Base-by-base conservation (phyloP, 2,888 invertebrate species). In the Isotomurus palustris region DNA sequence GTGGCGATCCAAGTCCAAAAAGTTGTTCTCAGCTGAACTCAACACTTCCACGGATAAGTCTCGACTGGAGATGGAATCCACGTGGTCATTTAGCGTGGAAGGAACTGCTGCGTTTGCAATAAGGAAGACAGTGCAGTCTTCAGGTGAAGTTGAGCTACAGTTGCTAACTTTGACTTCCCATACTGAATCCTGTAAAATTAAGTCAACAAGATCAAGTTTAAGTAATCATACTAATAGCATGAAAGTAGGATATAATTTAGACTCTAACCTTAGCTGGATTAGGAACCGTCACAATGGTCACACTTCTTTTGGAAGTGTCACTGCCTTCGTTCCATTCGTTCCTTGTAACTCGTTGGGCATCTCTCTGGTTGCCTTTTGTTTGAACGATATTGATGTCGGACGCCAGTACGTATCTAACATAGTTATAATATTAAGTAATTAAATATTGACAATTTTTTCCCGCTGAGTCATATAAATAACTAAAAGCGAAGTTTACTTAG, bases 21-120 rank as follows among this genome's bases (percentile, higher is more conserved):
- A 56, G 14, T 60, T 60, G 19, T 62, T 45, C 10, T 58, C 53
- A 1, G 66, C 62, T 2, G 64, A 64, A 8, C 64, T 64, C 2
- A 56, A 56, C 24, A 67, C 59, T 24, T 51, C 52, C 22, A 66
- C 47, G 12, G 55, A 48, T 27, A 51, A 12, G 12, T n/a, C 5
- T 8, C 36, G 10, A 21, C 48, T 55, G 17, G n/a, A 56, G 54
- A 8, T 40, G 27, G 28, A 27, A 21, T 3, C 25, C 12, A 22
- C 43, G 32, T 17, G 3, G 36, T 6, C 38, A 21, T 32, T 53
- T 41, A 14, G 41, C 50, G 10, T 52, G 48, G 17, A 60, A 8
- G 21, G 12, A 19, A 14, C 21, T 6, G 21, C 22, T 8, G 24
- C 43, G 22, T 12, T 22, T 3, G 40, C 60, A 12, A 62, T 43